Base-by-base conservation (phyloP, 2,888 invertebrate genomes). In the Idaea biselata region DNA sequence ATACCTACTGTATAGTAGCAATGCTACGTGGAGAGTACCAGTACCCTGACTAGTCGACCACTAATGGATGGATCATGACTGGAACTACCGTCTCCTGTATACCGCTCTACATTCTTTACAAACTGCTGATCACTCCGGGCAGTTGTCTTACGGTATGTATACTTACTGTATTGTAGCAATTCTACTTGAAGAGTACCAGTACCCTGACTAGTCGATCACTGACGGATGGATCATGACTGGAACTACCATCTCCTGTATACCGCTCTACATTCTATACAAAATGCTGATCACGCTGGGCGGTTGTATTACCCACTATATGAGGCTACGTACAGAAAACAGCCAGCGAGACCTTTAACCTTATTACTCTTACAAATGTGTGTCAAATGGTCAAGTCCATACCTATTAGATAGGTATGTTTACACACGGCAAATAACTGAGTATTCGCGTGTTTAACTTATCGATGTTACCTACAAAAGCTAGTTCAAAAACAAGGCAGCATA, bases 181-280 rank as follows among this genome's bases (percentile, higher is more conserved):
- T 95, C 88, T 97, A 69, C 94, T 95, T 32, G 95, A 95, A 0
- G 94, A 94, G 73, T 96, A 96, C 83, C 85, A 89, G 62, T 97
- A 97, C 88, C 97, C 97, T 0, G 90, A 93, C 60, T 97, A 97
- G 97, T 96, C 96, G 73, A 94, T 96, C 81, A 93, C 93, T 60
- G 94, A 97, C 62, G 97, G 97, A 18, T 97, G 97, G 95, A 83
- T 94, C 25, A 94, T 98, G 77, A 97, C 97, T 0, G 95, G 95
- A 59, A 97, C 97, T 58, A 97, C 97, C 25, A 95, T 97, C 67
- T 91, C 97, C 66, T 97, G 97, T 82, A 97, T 98, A 71, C 98
- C 98, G 1, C 81, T 95, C 70, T 97, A 97, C 87, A 96, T 97
- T 73, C 75, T 97, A 63, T 97, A 97, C 90, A 96, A 96, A 86